Percentiles rank a stretch among this genome's conserved stretches.
phyloP scores from a whole-genome alignment of 2,113 vertebrate species.

The Vulpes ferrilata region DNA sequence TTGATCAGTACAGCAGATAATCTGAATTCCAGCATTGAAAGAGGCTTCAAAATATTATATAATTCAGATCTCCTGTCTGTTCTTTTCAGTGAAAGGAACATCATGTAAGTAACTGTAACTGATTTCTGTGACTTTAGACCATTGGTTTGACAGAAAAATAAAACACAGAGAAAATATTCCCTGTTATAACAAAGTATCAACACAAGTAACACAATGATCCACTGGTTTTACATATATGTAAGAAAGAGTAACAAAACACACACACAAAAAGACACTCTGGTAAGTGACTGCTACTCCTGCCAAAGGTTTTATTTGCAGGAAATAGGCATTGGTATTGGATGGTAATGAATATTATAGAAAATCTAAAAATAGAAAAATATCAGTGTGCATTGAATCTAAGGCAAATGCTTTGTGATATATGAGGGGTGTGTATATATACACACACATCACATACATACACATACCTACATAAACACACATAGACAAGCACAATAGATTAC shows the following conservation, averaged over 20 bases:
- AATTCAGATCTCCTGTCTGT: not conserved
- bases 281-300: not conserved
- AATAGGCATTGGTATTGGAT: not conserved
- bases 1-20: not conserved
- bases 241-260: not conserved
- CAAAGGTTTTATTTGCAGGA: not conserved
- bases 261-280: not conserved
- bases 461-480: not conserved
- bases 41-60: not conserved
- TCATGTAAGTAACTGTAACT: not conserved
- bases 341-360: not conserved
- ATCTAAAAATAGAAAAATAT: constrained; percentile 51
- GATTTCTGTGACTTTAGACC: constrained; percentile 20
- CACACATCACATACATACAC: not conserved
- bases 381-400: not conserved
- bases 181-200: not conserved
- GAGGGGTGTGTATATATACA: not conserved
- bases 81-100: not conserved
- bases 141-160: not conserved
- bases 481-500: not conserved
- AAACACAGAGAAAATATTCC: not conserved
- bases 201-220: not conserved
- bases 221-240: not conserved
- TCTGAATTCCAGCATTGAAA: constrained; percentile 12
- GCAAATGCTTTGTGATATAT: not conserved